A percentile compares a stretch with the other conserved stretches of the same genome.
phyloP scores from a whole-genome alignment of 1,140 invertebrate genomes.

The Drosophila pachea region DNA sequence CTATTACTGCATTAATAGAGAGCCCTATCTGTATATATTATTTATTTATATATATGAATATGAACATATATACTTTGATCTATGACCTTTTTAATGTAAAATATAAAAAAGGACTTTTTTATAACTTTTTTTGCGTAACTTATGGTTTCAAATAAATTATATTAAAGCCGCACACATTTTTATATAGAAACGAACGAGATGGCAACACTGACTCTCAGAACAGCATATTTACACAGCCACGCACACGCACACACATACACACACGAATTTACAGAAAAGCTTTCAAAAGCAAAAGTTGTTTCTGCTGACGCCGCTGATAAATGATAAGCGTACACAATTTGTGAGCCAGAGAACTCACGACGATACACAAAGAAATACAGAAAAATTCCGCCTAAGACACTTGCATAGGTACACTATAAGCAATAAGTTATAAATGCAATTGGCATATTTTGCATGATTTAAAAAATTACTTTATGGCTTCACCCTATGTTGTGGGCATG shows the following conservation, averaged over 20 bases:
- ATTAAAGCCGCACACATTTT: not conserved
- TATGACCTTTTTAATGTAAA: slow-evolving; percentile 4
- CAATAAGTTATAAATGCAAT: slow-evolving; percentile 31
- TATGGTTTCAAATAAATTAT: not conserved
- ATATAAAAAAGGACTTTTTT: slow-evolving; percentile 4
- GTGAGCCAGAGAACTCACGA: slow-evolving; percentile 7
- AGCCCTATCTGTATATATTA: too few relatives aligned
- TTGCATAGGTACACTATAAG: not conserved
- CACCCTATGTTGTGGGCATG: slow-evolving; percentile 6
- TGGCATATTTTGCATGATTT: slow-evolving; percentile 26
- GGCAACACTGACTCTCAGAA: slow-evolving; percentile 30
- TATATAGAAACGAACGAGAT: slow-evolving; percentile 30
- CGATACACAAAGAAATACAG: slow-evolving; percentile 17
- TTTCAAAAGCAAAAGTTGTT: slow-evolving; percentile 46
- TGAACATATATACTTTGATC: slow-evolving; percentile 5
- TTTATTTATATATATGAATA: too few relatives aligned
- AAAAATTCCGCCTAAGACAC: slow-evolving; percentile 8
- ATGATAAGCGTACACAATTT: slow-evolving; percentile 42
- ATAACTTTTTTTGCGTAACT: not conserved
- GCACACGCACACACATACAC: not conserved
- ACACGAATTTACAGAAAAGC: slow-evolving; percentile 19
- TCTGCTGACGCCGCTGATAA: slow-evolving; percentile 46
- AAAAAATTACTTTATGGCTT: slow-evolving; percentile 42
- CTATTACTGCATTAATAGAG: too few relatives aligned
- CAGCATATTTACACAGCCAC: slow-evolving; percentile 18